Percentiles rank a stretch among this genome's conserved stretches.
These are phyloP conservation scores for Cephonodes hylas DNA, from an alignment of 2,888 invertebrate genomes.

Conservation along the genomic window DNA sequence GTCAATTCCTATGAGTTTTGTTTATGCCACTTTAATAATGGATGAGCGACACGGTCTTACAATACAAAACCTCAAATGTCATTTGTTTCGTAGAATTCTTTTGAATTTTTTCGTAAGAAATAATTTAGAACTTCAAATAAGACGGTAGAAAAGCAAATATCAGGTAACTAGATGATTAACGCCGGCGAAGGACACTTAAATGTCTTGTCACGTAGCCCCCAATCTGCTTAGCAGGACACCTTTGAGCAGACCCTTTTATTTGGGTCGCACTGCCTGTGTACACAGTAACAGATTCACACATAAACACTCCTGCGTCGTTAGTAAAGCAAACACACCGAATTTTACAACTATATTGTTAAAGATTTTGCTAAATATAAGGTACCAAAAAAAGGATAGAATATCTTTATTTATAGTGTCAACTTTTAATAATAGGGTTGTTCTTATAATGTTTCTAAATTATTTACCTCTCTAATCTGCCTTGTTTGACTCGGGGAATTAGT, in stretches of 20 bases:
- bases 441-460: too few species aligned
- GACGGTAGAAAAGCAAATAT: slow-evolving; percentile 39
- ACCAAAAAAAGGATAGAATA: too few species aligned
- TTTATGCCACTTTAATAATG: too few species aligned
- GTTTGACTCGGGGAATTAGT: too few species aligned
- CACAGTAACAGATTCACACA: slow-evolving; percentile 64
- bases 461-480: too few species aligned
- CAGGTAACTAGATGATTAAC: slow-evolving; percentile 59
- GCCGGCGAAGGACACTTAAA: slow-evolving; percentile 43
- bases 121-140: neutral
- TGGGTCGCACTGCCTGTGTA: slow-evolving; percentile 60
- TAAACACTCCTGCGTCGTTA: slow-evolving; percentile 55
- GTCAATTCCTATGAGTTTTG: too few species aligned
- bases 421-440: too few species aligned
- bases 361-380: neutral
- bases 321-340: slow-evolving; percentile 40
- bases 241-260: slow-evolving; percentile 66
- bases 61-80: slow-evolving; percentile 4
- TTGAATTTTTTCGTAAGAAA: neutral
- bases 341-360: slow-evolving; percentile 24
- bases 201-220: slow-evolving; percentile 63
- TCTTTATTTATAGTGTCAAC: too few species aligned
- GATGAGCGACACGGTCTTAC: too few species aligned
- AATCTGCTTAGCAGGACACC: slow-evolving; percentile 76
- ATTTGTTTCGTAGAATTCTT: neutral